These are phyloP conservation scores for Lochmaea crataegi DNA, from an alignment of 2,888 invertebrate genomes.

Conservation along the genomic window DNA sequence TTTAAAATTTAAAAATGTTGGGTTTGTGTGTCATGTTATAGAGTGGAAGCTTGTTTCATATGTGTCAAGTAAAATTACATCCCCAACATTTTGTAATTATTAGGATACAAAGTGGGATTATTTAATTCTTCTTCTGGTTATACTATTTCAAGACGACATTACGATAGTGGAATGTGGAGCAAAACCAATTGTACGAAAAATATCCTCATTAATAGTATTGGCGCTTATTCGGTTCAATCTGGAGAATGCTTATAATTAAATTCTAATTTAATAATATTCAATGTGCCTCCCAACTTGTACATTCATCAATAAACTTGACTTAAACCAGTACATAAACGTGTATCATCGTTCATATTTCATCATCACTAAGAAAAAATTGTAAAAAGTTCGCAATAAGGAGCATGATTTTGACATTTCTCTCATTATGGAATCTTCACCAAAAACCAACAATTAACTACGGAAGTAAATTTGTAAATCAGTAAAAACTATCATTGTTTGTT, in stretches of 20 bases:
- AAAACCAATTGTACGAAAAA: background rate
- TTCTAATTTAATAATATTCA: constrained; percentile 59
- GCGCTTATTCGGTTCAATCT: constrained; percentile 5
- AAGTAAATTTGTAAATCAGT: background rate
- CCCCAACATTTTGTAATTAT: too few relatives aligned
- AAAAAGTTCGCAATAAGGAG: constrained; percentile 54
- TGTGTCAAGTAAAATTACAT: too few relatives aligned
- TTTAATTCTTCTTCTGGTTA: background rate
- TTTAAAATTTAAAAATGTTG: too few relatives aligned
- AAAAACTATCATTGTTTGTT: background rate
- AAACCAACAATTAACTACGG: background rate
- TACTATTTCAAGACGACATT: background rate
- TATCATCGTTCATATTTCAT: constrained; percentile 42
- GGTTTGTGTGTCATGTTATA: too few relatives aligned
- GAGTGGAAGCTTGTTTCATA: too few relatives aligned
- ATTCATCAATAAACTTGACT: constrained; percentile 53
- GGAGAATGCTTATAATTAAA: constrained; percentile 43
- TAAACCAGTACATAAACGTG: constrained; percentile 34
- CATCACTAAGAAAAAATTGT: constrained; percentile 49
- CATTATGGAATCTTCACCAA: constrained; percentile 32
- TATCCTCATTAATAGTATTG: background rate
- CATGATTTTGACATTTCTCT: constrained; percentile 56
- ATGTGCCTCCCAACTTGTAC: constrained; percentile 63
- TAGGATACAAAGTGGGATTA: background rate
- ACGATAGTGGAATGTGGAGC: background rate